A percentile compares a stretch with the other conserved stretches of the same genome.
Conservation (phyloP, 2,113 vertebrate species). For the Podarcis muralis region DNA sequence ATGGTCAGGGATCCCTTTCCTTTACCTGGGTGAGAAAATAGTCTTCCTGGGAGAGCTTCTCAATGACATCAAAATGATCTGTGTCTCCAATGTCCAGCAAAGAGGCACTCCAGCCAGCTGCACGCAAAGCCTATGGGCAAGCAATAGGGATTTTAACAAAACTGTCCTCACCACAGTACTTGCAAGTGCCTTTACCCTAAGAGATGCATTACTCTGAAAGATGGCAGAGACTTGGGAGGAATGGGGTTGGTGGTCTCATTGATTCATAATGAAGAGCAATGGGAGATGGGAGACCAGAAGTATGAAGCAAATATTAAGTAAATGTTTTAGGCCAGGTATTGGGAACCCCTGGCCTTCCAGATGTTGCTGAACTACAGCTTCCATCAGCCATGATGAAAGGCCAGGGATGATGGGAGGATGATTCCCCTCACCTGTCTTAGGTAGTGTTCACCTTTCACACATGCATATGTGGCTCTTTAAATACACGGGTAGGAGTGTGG, state of each 20-base stretch:
- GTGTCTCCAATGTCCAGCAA: constrained; percentile 53
- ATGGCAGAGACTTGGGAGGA: neutral
- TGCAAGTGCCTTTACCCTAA: neutral
- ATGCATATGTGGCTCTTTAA: neutral
- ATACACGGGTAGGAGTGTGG: neutral
- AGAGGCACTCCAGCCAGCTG: constrained; percentile 53
- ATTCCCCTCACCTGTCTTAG: neutral
- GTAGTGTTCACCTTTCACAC: neutral
- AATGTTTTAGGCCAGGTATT: neutral
- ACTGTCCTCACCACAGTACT: neutral
- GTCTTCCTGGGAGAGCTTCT: constrained; percentile 68
- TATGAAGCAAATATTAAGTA: neutral
- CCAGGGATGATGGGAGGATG: neutral
- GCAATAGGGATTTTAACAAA: neutral
- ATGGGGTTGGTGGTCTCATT: neutral
- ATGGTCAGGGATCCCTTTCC: no score
- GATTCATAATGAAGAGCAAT: neutral
- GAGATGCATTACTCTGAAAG: neutral
- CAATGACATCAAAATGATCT: constrained; percentile 80
- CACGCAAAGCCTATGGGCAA: constrained; percentile 46
- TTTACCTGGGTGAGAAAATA: constrained; percentile 70
- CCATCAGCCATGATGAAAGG: neutral
- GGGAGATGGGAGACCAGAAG: neutral
- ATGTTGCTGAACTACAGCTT: neutral
- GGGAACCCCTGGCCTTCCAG: neutral